Percentiles rank a stretch among this genome's conserved stretches.
Evolutionary conservation across 2,797 vertebrate genomes (phyloP).

Genomic region (Mormyrops boulengeri): DNA sequence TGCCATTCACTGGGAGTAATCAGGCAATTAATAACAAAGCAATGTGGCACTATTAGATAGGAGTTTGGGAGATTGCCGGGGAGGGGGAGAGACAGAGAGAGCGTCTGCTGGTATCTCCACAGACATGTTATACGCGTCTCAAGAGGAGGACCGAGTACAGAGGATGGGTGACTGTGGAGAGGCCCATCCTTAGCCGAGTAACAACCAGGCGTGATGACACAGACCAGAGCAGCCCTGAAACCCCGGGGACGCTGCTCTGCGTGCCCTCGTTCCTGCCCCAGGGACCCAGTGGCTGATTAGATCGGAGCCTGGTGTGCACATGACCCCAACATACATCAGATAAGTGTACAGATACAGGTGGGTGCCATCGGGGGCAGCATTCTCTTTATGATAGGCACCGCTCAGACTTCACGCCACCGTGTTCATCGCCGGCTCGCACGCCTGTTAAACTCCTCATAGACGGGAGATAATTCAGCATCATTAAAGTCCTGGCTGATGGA

Average conservation of each 20-base stretch:
- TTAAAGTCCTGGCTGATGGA: slow-evolving; percentile 44
- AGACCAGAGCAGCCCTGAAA: background rate
- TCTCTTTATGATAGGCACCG: background rate
- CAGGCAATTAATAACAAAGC: slow-evolving; percentile 69
- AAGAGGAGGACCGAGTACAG: background rate
- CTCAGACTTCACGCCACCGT: slow-evolving; percentile 23
- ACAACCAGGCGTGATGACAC: background rate
- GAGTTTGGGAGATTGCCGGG: slow-evolving; percentile 10
- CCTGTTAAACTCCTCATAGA: slow-evolving; percentile 37
- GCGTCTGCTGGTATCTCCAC: background rate
- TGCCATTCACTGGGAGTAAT: slow-evolving; percentile 62
- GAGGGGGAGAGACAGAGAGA: background rate
- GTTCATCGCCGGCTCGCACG: slow-evolving; percentile 23
- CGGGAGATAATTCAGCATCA: slow-evolving; percentile 51
- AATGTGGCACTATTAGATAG: slow-evolving; percentile 60
- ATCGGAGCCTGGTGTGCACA: background rate
- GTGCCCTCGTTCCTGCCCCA: background rate
- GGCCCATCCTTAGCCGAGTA: background rate
- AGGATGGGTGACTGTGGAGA: background rate
- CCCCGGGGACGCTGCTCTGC: background rate
- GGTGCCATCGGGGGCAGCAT: background rate
- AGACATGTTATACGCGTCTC: background rate
- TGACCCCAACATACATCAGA: background rate
- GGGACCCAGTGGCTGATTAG: background rate
- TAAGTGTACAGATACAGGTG: background rate